A percentile compares a stretch with the other conserved stretches of the same genome.
These are phyloP conservation scores for Trichacis sp. DNA, from an alignment of 2,888 invertebrate genomes.

Conservation along the genomic window DNA sequence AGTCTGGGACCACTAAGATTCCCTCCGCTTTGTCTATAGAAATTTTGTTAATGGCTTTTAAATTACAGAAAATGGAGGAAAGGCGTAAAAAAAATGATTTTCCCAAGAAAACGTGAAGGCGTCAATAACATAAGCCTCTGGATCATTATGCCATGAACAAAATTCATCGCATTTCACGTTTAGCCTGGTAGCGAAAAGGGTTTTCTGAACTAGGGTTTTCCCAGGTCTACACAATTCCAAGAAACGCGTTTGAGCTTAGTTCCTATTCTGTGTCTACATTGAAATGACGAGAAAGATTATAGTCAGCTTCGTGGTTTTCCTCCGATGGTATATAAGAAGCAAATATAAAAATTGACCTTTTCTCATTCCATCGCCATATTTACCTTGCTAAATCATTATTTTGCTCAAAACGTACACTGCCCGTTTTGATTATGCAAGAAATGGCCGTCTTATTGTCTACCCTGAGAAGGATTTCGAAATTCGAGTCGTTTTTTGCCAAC, in stretches of 20 bases:
- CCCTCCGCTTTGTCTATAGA: constrained; percentile 48
- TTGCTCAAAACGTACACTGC: constrained; percentile 35
- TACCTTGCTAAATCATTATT: constrained; percentile 30
- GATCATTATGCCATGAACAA: constrained; percentile 16
- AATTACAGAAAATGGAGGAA: constrained; percentile 36
- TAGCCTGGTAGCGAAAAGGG: constrained; percentile 20
- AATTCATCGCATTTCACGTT: constrained; percentile 30
- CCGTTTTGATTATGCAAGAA: too few relatives aligned
- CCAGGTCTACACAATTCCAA: constrained; percentile 16
- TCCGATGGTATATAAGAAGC: too few relatives aligned
- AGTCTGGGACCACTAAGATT: constrained; percentile 54
- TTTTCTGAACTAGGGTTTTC: constrained; percentile 26
- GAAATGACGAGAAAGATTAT: too few relatives aligned
- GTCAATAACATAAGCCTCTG: too few relatives aligned
- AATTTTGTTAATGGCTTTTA: constrained; percentile 35
- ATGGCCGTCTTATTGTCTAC: constrained; percentile 42
- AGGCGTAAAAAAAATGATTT: neutral
- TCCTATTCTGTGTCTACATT: constrained; percentile 35
- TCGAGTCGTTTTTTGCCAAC: constrained; percentile 14
- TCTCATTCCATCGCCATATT: constrained; percentile 38
- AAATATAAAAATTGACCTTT: too few relatives aligned
- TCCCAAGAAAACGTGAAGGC: too few relatives aligned
- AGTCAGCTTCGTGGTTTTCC: constrained; percentile 31
- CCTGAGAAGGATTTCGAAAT: too few relatives aligned
- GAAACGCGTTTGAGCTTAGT: constrained; percentile 28